Conservation (phyloP, 2,888 invertebrate genomes). For the Dryococelus australis region DNA sequence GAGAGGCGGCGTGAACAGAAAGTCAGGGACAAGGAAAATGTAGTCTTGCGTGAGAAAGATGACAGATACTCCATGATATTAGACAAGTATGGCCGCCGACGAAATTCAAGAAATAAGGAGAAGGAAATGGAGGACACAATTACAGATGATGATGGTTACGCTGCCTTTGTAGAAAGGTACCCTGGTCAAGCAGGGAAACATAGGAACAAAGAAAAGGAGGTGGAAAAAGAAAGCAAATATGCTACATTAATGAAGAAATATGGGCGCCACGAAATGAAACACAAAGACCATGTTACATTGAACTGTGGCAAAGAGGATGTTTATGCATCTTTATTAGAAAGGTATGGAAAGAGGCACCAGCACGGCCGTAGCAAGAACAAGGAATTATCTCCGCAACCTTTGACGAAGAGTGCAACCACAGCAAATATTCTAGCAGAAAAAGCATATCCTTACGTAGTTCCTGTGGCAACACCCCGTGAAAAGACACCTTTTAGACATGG, state of each 20-base stretch:
- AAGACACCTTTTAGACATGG: constrained; percentile 69
- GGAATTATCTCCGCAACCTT: constrained; percentile 57
- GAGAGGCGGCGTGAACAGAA: background rate
- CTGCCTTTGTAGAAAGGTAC: background rate
- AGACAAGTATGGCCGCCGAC: constrained; percentile 68
- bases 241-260: background rate
- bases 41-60: constrained; percentile 53
- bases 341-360: background rate
- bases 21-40: background rate
- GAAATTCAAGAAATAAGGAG: constrained; percentile 49
- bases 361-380: constrained; percentile 40
- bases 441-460: constrained; percentile 66
- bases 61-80: constrained; percentile 81
- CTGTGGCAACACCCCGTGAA: constrained; percentile 59
- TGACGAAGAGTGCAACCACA: constrained; percentile 76
- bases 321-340: background rate
- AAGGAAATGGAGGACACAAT: background rate
- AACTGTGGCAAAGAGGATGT: constrained; percentile 2
- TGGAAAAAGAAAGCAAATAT: constrained; percentile 12
- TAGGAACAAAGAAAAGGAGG: background rate
- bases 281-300: background rate
- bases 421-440: constrained; percentile 72
- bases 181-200: background rate
- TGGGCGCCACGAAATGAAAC: background rate
- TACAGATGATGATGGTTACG: background rate